Evolutionary conservation across 2,113 vertebrate species (phyloP).

Genomic region (Corythornis madagascariensis): DNA sequence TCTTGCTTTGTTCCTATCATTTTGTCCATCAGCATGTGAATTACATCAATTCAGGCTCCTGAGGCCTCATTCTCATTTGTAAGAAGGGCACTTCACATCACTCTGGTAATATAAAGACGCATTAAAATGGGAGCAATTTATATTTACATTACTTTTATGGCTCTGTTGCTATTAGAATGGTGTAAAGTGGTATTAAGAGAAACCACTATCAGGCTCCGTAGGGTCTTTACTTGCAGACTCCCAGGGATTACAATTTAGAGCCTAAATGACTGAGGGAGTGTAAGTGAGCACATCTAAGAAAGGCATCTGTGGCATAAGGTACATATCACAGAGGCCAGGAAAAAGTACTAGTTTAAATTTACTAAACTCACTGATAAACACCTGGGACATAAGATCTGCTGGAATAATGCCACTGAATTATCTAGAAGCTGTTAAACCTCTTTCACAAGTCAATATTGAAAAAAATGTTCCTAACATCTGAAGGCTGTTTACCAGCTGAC

Average conservation of each 20-base stretch:
- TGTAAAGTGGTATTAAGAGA: constrained; percentile 12
- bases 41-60: background rate
- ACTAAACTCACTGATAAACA: background rate
- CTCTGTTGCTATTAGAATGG: background rate
- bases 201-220: background rate
- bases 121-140: constrained; percentile 27
- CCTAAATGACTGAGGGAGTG: background rate
- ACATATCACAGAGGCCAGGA: background rate
- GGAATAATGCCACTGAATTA: background rate
- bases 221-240: background rate
- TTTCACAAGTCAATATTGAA: background rate
- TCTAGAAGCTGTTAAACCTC: constrained; percentile 8
- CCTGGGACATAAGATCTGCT: background rate
- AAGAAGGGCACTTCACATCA: constrained; percentile 2
- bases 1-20: background rate
- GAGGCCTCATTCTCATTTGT: background rate
- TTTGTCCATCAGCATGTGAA: background rate
- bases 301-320: background rate
- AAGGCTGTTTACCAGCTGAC: background rate
- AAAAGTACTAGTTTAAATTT: background rate
- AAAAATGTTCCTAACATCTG: background rate
- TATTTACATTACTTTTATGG: constrained; percentile 52
- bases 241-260: background rate
- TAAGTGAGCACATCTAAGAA: background rate
- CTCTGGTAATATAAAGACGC: background rate